Percentiles rank a stretch among this genome's conserved stretches.
Evolutionary conservation across 2,797 vertebrate genomes (phyloP).

Genomic region (Periophthalmus magnuspinnatus): DNA sequence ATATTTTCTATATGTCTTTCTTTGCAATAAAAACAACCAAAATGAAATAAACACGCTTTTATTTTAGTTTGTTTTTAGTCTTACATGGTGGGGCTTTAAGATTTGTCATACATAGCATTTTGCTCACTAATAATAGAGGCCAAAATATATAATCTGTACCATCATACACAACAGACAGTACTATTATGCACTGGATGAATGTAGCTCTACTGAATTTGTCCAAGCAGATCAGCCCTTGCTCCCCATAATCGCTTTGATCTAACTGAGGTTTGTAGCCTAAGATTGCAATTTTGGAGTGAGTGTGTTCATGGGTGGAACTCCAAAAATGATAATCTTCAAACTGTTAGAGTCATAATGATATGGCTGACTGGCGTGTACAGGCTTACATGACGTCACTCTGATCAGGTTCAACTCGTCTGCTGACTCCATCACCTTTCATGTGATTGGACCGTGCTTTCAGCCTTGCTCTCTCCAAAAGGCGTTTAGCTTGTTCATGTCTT

Average conservation of each 20-base stretch:
- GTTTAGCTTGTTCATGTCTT: constrained; percentile 89
- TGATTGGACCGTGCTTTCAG: constrained; percentile 89
- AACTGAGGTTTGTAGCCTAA: background rate
- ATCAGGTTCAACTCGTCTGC: constrained; percentile 67
- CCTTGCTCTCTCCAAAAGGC: constrained; percentile 86
- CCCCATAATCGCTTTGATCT: background rate
- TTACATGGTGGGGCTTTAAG: too few relatives aligned
- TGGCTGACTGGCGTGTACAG: background rate
- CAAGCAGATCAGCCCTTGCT: background rate
- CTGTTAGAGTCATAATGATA: background rate
- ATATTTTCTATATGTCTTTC: too few relatives aligned
- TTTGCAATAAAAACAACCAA: too few relatives aligned
- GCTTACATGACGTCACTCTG: constrained; percentile 71
- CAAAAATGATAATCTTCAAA: background rate
- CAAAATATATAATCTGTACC: too few relatives aligned
- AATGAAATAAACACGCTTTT: too few relatives aligned
- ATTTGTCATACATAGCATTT: too few relatives aligned
- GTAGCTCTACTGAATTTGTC: too few relatives aligned
- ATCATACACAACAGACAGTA: too few relatives aligned
- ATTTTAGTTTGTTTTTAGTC: too few relatives aligned
- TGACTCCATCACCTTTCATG: constrained; percentile 79
- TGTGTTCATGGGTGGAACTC: background rate
- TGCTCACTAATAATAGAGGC: too few relatives aligned
- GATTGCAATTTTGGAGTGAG: too few relatives aligned
- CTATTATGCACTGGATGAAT: too few relatives aligned